Base-by-base conservation (phyloP, 2,888 invertebrate genomes). In the Phrixothrix hirtus region DNA sequence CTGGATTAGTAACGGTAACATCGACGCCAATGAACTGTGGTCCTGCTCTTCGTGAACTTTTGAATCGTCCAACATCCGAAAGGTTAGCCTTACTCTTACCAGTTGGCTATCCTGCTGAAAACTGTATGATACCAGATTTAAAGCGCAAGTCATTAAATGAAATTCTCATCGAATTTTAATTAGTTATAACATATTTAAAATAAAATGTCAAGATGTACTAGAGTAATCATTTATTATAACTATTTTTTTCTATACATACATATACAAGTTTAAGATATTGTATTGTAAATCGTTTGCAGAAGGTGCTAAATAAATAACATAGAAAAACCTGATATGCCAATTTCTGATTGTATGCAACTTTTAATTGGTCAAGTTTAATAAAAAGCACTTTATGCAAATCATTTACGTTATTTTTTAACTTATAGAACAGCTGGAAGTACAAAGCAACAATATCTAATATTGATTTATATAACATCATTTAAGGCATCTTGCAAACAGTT, bases 21-120 rank as follows among this genome's bases (percentile, higher is more conserved):
- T 93, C 94, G 1, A 95, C 95, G 0, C 95, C 95, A 0, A 76
- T 95, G 35, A 95, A 95, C 74, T 93, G 94, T 75, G 93, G 92
- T 6, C 86, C 91, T 1, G 86, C 89, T 0, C 78, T 95, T 13
- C 79, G 91, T 7, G 75, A 77, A 12, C 79, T 95, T 3, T 80
- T 95, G 1, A 78, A 81, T n/a, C 80, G 95, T 39, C 95, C 95
- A 0, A 63, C 70, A 0, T 86, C 88, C 65, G 95, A 95, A 72
- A 89, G 93, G 60, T 77, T 95, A 14, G 81, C 88, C 3, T 80
- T 94, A 0, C 80, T 95, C 2, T 76, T 95, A 9, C 94, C 95
- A 0, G 85, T 95, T 0, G 95, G 95, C 0, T 90, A 88, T 76
- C 90, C 95, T 0, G 81, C 87, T 1, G 71, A 81, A n/a, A 82